Evolutionary conservation across 2,113 vertebrate genomes (phyloP).

Genomic region (Lepus europaeus): DNA sequence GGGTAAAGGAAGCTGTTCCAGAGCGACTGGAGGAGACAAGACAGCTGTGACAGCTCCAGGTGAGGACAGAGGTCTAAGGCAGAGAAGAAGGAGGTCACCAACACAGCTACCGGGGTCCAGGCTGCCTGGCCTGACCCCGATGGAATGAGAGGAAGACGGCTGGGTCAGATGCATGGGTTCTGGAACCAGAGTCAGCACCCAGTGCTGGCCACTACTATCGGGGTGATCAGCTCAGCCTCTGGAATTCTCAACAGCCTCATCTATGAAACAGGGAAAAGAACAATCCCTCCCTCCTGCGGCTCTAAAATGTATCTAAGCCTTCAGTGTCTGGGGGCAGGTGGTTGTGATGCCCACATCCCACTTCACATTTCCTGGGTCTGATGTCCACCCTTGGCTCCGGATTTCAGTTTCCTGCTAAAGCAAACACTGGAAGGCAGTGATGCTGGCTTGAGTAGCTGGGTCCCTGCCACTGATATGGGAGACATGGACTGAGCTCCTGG

Average conservation of each 20-base stretch:
- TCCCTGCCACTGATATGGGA: no score
- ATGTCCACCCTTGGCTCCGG: no score
- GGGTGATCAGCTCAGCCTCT: neutral
- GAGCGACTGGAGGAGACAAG: neutral
- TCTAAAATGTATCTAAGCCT: neutral
- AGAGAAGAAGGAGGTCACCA: rapidly evolving
- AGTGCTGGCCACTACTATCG: no score
- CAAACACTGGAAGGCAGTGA: no score
- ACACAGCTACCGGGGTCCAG: rapidly evolving
- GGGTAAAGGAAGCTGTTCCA: neutral
- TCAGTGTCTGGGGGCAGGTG: no score
- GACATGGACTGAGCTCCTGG: no score
- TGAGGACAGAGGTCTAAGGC: no score
- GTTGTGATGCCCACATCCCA: no score
- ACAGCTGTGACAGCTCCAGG: neutral
- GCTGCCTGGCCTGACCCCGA: no score
- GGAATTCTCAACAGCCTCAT: neutral
- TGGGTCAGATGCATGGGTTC: rapidly evolving
- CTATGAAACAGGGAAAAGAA: neutral
- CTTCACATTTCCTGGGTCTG: no score
- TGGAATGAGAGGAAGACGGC: rapidly evolving
- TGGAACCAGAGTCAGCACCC: neutral
- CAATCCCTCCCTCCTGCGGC: neutral
- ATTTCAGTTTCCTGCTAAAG: no score
- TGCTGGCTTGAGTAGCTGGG: no score